Percentiles rank a stretch among this genome's conserved stretches.
Evolutionary conservation across 2,888 invertebrate genomes (phyloP).

Genomic region (Cephalotes varians): DNA sequence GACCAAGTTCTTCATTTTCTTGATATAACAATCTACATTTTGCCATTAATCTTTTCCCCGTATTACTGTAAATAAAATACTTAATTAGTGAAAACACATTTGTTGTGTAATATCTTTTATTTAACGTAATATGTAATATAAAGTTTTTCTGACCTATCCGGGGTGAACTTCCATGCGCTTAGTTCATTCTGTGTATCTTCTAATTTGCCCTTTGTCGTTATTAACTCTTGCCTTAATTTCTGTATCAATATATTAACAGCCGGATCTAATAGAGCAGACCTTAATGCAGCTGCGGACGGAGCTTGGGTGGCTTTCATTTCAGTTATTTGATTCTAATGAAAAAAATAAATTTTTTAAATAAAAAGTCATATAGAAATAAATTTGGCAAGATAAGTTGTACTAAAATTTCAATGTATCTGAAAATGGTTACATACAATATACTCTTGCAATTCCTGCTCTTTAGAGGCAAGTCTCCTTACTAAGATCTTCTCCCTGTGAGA

Average conservation of each 20-base stretch:
- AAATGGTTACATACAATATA: slow-evolving; percentile 92
- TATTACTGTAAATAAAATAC: slow-evolving; percentile 89
- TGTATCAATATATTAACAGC: slow-evolving; percentile 97
- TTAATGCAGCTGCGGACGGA: slow-evolving; percentile 91
- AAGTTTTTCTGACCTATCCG: slow-evolving; percentile 90
- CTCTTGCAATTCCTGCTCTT: slow-evolving; percentile 99
- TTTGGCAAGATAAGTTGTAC: not conserved
- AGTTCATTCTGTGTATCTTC: slow-evolving; percentile 99
- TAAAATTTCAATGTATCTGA: slow-evolving; percentile 12
- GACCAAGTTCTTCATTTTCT: slow-evolving; percentile 98
- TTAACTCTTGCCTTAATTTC: slow-evolving; percentile 95
- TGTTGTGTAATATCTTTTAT: not conserved
- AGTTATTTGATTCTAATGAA: slow-evolving; percentile 94
- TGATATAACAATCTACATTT: slow-evolving; percentile 97
- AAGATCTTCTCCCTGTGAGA: slow-evolving; percentile 97
- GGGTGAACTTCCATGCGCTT: slow-evolving; percentile 99
- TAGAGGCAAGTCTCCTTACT: slow-evolving; percentile 95
- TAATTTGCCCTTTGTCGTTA: slow-evolving; percentile 94
- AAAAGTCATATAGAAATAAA: not conserved
- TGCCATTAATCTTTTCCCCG: slow-evolving; percentile 99
- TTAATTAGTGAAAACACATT: slow-evolving; percentile 16
- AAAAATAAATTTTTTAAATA: slow-evolving; percentile 42
- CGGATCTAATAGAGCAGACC: slow-evolving; percentile 96
- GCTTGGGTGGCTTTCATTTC: slow-evolving; percentile 96
- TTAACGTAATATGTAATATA: not conserved